Base-by-base conservation (phyloP, 2,797 vertebrate genomes). In the Myripristis jacobus region DNA sequence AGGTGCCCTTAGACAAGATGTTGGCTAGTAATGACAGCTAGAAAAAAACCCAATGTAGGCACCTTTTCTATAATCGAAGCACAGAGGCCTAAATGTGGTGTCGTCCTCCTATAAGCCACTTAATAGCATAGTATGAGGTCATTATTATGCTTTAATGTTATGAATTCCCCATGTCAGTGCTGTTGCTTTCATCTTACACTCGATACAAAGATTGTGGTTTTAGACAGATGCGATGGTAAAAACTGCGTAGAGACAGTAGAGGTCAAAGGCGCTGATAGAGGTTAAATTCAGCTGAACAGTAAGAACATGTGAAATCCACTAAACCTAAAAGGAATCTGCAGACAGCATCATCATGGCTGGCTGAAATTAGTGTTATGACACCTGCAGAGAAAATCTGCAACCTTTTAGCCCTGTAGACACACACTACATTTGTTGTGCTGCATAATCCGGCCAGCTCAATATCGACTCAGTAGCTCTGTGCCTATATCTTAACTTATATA, bases 221-320 rank as follows among this genome's bases (percentile, higher is more conserved):
- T 47, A 21, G 44, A 19, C 52, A 15, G 24, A 68, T 25, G 36
- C 7, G 27, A 15, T 16, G 9, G 16, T 16, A 15, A 4, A 15
- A 15, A 16, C 41, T 43, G 41, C 16, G 15, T 43, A 53, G 71
- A 48, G 52, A 50, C 52, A 22, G 38, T 22, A 61, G 47, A 54
- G 27, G 66, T 69, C 66, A 9, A 0, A 63, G 41, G 50, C 53
- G 57, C 57, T 25, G 10, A 51, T 38, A 8, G 54, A 74, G 29
- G 22, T 7, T 21, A 6, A 10, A 48, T 21, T 48, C n/a, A 76
- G 48, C n/a, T 36, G 21, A 66, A 52, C 47, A 29, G 16, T 25
- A 53, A 22, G 2, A 58, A 73, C 29, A 22, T 79, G 62, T 70
- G 24, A 83, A 75, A 73, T 70, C 31, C 6, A 66, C 36, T 41